Percentiles rank a stretch among this genome's conserved stretches.
phyloP scores from a whole-genome alignment of 2,797 vertebrate genomes.

The Manis pentadactyla region DNA sequence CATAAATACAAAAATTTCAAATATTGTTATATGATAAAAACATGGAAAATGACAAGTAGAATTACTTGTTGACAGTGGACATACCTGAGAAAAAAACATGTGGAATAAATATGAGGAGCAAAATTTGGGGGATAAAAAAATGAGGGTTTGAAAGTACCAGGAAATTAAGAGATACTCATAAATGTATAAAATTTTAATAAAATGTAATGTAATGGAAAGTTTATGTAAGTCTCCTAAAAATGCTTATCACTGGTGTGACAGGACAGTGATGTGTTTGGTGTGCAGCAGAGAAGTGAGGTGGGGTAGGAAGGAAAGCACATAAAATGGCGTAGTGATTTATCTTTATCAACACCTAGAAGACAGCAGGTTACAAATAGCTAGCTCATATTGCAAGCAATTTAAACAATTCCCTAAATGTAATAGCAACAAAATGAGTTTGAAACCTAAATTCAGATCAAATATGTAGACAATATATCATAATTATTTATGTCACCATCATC shows the following conservation, averaged over 20 bases:
- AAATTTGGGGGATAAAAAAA: not conserved
- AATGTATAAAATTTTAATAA: not conserved
- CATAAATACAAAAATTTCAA: not conserved
- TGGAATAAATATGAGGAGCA: not conserved
- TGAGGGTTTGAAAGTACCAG: not conserved
- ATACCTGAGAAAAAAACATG: not conserved
- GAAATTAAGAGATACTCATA: not conserved
- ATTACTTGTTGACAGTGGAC: not conserved
- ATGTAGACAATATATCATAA: constrained; percentile 72
- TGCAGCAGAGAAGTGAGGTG: not conserved
- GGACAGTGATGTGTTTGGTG: not conserved
- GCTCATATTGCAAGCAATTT: constrained; percentile 67
- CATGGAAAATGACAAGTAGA: not conserved
- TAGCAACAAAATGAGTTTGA: constrained; percentile 66
- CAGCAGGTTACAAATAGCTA: constrained; percentile 57
- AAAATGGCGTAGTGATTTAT: constrained; percentile 63
- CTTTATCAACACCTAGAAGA: constrained; percentile 66
- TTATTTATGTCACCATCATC: constrained; percentile 74
- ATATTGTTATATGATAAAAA: not conserved
- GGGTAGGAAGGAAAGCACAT: not conserved
- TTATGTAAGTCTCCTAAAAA: not conserved
- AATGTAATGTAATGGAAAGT: not conserved
- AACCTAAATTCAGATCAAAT: constrained; percentile 70
- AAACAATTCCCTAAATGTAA: constrained; percentile 69
- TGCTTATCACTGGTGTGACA: not conserved